Conservation (phyloP, 2,797 vertebrate genomes). For the Muraenolepis orangiensis region DNA sequence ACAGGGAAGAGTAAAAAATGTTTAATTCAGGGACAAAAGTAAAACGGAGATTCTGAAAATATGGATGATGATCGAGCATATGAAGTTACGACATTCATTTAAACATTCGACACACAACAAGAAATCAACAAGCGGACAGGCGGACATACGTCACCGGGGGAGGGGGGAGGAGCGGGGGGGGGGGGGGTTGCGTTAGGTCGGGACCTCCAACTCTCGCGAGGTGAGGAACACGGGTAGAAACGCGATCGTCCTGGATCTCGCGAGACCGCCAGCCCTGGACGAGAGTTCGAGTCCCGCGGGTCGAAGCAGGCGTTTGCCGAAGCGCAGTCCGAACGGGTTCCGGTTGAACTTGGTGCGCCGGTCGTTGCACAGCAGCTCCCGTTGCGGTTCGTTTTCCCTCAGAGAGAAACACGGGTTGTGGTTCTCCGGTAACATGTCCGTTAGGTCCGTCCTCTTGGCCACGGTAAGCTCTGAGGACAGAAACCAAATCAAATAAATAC, state of each 20-base stretch:
- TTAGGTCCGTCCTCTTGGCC: conserved; percentile 25
- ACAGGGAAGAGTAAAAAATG: not conserved
- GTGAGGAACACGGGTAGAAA: conserved; percentile 48
- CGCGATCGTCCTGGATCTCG: conserved; percentile 33
- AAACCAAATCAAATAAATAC: too few species aligned
- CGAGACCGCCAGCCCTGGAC: conserved; percentile 13
- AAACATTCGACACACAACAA: not conserved
- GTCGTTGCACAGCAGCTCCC: conserved; percentile 71
- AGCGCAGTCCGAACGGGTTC: conserved; percentile 80
- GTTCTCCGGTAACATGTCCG: conserved; percentile 47
- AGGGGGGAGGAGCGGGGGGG: not conserved
- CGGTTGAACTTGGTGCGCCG: conserved; percentile 78
- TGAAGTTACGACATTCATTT: not conserved
- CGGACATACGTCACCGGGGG: too few species aligned
- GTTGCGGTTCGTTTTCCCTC: conserved; percentile 62
- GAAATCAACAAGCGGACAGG: not conserved
- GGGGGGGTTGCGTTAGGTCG: conserved; percentile 35
- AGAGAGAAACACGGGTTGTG: conserved; percentile 68
- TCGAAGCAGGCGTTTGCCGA: conserved; percentile 73
- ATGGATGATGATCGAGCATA: not conserved
- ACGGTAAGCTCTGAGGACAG: conserved; percentile 27
- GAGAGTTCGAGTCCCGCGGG: not conserved
- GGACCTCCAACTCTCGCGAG: conserved; percentile 48
- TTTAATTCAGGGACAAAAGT: not conserved
- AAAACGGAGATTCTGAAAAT: not conserved